Evolutionary conservation across 2,888 invertebrate genomes (phyloP), one percentile per base, ranked within the genome.

Genomic region (Diaphora mendica): DNA sequence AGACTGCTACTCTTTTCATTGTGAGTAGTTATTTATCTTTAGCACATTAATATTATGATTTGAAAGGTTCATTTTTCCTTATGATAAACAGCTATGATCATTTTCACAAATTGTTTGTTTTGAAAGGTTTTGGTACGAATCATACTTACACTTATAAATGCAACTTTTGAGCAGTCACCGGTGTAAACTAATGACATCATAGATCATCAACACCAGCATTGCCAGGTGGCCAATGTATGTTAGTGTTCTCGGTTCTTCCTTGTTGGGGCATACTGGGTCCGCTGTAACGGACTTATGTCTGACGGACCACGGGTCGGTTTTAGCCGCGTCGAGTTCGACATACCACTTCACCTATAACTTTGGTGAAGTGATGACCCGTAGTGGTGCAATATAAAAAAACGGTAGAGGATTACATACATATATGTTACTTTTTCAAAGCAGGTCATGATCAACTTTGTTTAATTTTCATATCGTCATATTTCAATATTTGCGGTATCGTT

Each of bases 1-100:
- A 2, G 93, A 95, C 55, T 84, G 91, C 77, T 90, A 86, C 70
- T 90, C 89, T 15, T 92, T 93, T 77, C 89, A 91, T 76, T 89
- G 94, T 94, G 85, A 92, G 93, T 91, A 82, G 65, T 15, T 51
- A 44, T 9, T 74, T n/a, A 7, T n/a, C 9, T 51, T 23, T 51
- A 23, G 23, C 20, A 20, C 0, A 44, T 44, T 44, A 44, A 2
- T 11, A 20, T 44, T 17, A 44, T 17, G 3, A 44, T 44, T 44
- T 44, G 15, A 44, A 44, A 44, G 2, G 8, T 51, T 51, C 23
- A 2, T 51, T 51, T 59, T 59, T 26, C 3, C 2, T 55, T n/a
- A 55, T 2, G 5, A 20, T 51, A 51, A 0, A 51, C 20, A 1
- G 0, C 7, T 20, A 51, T 23, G 23, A 11, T 23, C 59, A 26